These are phyloP conservation scores for Tychaedon coryphoeus DNA, from an alignment of 2,113 vertebrate genomes.

Conservation along the genomic window DNA sequence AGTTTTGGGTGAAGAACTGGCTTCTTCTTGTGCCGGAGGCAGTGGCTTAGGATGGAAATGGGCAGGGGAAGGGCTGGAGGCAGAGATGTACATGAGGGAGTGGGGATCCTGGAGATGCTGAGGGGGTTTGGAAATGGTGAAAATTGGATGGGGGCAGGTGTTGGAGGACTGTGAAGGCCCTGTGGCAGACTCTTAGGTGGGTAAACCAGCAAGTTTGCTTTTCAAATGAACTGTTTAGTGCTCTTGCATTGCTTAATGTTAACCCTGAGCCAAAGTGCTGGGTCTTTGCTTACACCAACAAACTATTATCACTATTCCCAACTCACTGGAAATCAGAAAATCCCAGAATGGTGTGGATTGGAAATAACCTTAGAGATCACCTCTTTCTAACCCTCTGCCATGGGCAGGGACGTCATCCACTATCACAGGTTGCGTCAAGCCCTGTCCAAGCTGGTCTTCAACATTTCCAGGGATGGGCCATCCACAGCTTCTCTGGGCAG, in stretches of 20 bases:
- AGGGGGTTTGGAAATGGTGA: background rate
- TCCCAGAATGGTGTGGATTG: background rate
- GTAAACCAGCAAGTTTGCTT: background rate
- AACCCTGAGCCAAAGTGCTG: background rate
- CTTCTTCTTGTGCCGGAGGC: background rate
- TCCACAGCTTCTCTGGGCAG: background rate
- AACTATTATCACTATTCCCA: background rate
- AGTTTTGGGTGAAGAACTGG: background rate
- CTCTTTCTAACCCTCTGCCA: background rate
- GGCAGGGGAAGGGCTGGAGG: background rate
- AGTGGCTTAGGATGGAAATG: background rate
- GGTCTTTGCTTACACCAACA: background rate
- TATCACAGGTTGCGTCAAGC: fast-evolving
- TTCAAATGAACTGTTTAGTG: background rate
- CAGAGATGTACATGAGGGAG: background rate
- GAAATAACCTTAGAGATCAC: background rate
- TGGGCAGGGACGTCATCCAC: background rate
- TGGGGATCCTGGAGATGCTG: background rate
- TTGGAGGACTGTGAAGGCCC: background rate
- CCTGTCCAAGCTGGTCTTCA: background rate
- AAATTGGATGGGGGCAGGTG: background rate
- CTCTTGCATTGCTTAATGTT: background rate
- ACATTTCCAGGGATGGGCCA: background rate
- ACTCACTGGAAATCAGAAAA: background rate
- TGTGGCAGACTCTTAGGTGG: background rate